Conservation (phyloP, 2,888 invertebrate genomes). For the Oscheius sp. region DNA sequence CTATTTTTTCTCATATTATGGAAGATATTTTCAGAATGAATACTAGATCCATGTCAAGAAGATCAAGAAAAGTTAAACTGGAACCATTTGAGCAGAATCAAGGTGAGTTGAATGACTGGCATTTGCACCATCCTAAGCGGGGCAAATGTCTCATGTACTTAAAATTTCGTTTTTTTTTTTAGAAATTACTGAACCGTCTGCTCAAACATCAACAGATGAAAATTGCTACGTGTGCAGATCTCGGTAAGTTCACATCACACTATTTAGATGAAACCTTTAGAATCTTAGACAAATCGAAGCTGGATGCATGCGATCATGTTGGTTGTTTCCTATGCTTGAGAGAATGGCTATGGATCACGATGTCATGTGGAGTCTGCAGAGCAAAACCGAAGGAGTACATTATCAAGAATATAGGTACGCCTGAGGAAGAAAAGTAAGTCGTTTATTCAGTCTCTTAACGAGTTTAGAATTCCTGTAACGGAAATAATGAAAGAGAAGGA, state of each 20-base stretch:
- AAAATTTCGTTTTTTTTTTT: too few relatives aligned
- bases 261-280: conserved; percentile 2
- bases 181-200: too few relatives aligned
- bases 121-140: too few relatives aligned
- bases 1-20: too few relatives aligned
- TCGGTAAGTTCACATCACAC: background rate
- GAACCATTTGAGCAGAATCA: too few relatives aligned
- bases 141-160: too few relatives aligned
- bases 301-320: conserved; percentile 16
- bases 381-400: background rate
- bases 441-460: background rate
- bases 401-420: background rate
- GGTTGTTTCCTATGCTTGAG: conserved; percentile 12
- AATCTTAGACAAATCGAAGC: background rate
- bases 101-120: too few relatives aligned
- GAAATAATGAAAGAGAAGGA: background rate
- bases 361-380: background rate
- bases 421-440: background rate
- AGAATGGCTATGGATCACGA: conserved; percentile 2
- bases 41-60: too few relatives aligned
- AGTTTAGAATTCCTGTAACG: background rate
- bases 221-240: background rate
- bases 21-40: too few relatives aligned
- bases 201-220: too few relatives aligned
- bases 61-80: too few relatives aligned